Percentiles rank a stretch among this genome's conserved stretches.
These are phyloP conservation scores for Platysteira castanea DNA, from an alignment of 2,113 vertebrate species.

Conservation along the genomic window DNA sequence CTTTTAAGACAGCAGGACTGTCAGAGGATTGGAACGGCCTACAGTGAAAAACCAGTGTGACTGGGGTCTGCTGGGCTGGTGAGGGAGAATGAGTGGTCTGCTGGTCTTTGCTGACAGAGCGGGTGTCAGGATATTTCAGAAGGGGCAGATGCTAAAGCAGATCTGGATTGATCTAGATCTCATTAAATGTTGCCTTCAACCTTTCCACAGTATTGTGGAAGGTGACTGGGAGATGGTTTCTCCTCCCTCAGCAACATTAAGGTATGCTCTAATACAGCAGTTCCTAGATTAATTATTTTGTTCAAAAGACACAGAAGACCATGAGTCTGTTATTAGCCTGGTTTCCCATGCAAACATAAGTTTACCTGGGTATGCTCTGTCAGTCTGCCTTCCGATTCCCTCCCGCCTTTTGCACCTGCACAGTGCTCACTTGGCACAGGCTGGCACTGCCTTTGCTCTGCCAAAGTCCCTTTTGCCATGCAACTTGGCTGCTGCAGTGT, in stretches of 20 bases:
- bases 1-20: not conserved
- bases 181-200: not conserved
- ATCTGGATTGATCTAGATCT: not conserved
- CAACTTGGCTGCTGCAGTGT: not conserved
- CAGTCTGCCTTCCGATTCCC: not conserved
- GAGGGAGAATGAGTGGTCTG: not conserved
- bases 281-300: not conserved
- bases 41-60: not conserved
- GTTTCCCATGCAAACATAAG: not conserved
- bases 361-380: not conserved
- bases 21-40: not conserved
- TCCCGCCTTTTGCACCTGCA: not conserved
- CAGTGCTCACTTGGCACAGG: rapidly evolving
- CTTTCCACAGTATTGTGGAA: not conserved
- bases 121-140: not conserved
- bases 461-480: not conserved
- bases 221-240: not conserved
- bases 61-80: not conserved
- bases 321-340: not conserved
- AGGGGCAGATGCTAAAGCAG: not conserved
- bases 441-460: not conserved
- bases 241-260: not conserved
- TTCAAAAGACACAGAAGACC: not conserved
- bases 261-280: not conserved
- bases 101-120: not conserved